Conservation (phyloP, 1,140 invertebrate species). For the Neelides sp. region DNA sequence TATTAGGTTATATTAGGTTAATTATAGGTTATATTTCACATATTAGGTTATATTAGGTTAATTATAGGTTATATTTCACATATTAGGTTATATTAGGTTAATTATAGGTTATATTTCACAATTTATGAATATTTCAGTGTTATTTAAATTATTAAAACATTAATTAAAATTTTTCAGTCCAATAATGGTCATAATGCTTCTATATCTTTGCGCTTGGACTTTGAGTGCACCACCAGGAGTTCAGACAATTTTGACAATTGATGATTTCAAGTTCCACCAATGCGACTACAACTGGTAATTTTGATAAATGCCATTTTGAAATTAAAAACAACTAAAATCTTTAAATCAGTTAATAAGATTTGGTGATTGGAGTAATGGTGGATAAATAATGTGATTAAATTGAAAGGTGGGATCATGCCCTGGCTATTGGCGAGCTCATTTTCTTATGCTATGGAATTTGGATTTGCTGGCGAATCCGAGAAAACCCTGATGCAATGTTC, state of each 20-base stretch:
- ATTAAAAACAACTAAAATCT: background rate
- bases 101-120: background rate
- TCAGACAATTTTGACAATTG: slow-evolving; percentile 58
- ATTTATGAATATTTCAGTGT: background rate
- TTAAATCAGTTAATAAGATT: slow-evolving; percentile 3
- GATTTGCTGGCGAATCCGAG: slow-evolving; percentile 50
- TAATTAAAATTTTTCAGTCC: no score
- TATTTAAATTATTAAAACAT: background rate
- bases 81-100: slow-evolving; percentile 11
- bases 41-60: no score
- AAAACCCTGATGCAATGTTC: slow-evolving; percentile 57
- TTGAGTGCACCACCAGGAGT: slow-evolving; percentile 63
- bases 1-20: no score
- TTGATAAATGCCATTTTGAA: background rate
- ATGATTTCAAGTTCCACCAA: slow-evolving; percentile 67
- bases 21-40: no score
- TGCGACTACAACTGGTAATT: slow-evolving; percentile 77
- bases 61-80: no score
- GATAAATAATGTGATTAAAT: background rate
- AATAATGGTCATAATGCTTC: slow-evolving; percentile 70
- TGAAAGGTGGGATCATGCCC: slow-evolving; percentile 28
- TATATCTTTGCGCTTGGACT: slow-evolving; percentile 80
- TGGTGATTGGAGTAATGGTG: background rate
- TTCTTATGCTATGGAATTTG: slow-evolving; percentile 81
- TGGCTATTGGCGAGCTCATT: slow-evolving; percentile 55